These are phyloP conservation scores for Galagoides demidoff DNA, from an alignment of 2,797 vertebrate genomes.

Conservation along the genomic window DNA sequence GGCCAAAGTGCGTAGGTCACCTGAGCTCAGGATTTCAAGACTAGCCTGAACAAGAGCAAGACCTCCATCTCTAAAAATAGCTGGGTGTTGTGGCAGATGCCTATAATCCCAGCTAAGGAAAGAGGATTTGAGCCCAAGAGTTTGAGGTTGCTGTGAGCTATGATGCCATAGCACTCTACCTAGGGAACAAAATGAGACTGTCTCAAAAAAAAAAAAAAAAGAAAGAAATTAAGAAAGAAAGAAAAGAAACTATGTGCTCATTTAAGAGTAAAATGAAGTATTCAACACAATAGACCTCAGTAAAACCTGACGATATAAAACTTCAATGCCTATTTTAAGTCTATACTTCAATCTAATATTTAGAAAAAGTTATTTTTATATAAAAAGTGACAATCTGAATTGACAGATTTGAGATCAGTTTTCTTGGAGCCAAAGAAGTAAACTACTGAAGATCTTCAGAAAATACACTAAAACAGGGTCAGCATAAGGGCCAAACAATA, in stretches of 20 bases:
- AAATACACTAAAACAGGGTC: slow-evolving; percentile 30
- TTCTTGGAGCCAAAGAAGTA: not conserved
- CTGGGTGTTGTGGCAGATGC: too few relatives aligned
- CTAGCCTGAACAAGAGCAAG: too few relatives aligned
- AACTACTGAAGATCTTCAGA: slow-evolving; percentile 12
- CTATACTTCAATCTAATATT: not conserved
- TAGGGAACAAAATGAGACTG: too few relatives aligned
- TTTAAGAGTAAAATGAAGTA: not conserved
- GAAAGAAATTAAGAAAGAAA: too few relatives aligned
- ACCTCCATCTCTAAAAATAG: too few relatives aligned
- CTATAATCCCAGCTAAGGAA: too few relatives aligned
- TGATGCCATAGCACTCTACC: too few relatives aligned
- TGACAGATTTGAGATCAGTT: not conserved
- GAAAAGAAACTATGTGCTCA: not conserved
- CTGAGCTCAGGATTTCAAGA: too few relatives aligned
- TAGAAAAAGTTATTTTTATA: slow-evolving; percentile 30
- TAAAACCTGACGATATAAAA: slow-evolving; percentile 1
- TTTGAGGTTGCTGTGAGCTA: too few relatives aligned
- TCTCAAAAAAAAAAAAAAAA: too few relatives aligned
- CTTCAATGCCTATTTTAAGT: not conserved
- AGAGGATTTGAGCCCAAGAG: too few relatives aligned
- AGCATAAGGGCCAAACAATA: not conserved
- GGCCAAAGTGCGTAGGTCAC: too few relatives aligned
- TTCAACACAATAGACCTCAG: slow-evolving; percentile 2
- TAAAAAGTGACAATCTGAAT: slow-evolving; percentile 23